Conservation (phyloP, 2,797 vertebrate species). For the Arctocebus calabarensis region DNA sequence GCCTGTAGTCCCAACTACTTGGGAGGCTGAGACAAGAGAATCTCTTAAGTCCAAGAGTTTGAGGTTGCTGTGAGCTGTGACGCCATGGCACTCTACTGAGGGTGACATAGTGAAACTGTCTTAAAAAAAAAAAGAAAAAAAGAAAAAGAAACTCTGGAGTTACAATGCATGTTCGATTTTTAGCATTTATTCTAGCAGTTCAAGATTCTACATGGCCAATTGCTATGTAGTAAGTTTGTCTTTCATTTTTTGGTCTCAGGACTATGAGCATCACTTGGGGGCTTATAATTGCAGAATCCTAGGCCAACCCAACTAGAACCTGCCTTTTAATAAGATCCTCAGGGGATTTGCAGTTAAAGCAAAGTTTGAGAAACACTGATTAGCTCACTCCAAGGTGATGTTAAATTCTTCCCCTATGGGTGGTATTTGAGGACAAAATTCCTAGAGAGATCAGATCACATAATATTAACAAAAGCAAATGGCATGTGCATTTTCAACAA, state of each 20-base stretch:
- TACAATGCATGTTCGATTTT: not conserved
- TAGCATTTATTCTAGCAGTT: not conserved
- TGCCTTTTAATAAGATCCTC: not conserved
- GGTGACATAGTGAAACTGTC: too few species aligned
- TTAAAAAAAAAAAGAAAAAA: too few species aligned
- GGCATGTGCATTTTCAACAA: not conserved
- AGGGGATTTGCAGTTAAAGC: not conserved
- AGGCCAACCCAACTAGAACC: not conserved
- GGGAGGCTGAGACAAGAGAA: too few species aligned
- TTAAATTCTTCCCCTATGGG: not conserved
- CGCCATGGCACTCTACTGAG: too few species aligned
- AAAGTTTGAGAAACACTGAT: not conserved
- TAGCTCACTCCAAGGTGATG: not conserved
- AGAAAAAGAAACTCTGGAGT: not conserved
- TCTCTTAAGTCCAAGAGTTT: too few species aligned
- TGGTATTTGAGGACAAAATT: not conserved
- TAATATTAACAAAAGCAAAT: not conserved
- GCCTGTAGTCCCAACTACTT: too few species aligned
- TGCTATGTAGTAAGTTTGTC: not conserved
- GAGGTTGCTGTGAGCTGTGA: too few species aligned
- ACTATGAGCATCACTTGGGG: not conserved
- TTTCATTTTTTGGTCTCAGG: constrained; percentile 15
- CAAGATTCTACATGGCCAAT: not conserved
- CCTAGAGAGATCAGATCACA: not conserved
- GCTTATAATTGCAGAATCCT: not conserved